A percentile compares a stretch with the other conserved stretches of the same genome.
These are phyloP conservation scores for Chorisops tibialis DNA, from an alignment of 2,888 invertebrate species.

Conservation along the genomic window DNA sequence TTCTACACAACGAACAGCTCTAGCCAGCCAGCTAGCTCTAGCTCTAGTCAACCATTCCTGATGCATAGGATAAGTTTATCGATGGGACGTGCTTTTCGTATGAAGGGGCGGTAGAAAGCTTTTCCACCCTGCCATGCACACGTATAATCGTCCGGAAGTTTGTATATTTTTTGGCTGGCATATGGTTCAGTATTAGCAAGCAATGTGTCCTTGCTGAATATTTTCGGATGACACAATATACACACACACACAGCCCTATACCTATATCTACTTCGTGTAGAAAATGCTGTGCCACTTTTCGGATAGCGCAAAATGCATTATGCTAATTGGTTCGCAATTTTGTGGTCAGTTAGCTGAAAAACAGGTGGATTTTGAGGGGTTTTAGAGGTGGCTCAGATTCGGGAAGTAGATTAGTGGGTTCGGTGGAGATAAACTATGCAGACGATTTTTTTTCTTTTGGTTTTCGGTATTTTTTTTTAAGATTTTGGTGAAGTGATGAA, in stretches of 20 bases:
- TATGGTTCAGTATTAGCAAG: not conserved
- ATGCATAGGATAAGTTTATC: constrained; percentile 3
- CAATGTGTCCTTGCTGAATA: constrained; percentile 1
- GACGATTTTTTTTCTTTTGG: too few relatives aligned
- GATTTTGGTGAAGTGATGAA: too few relatives aligned
- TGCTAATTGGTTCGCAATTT: constrained; percentile 18
- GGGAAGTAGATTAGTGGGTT: too few relatives aligned
- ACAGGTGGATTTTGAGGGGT: not conserved
- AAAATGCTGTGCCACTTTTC: not conserved
- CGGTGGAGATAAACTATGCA: too few relatives aligned
- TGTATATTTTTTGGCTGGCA: too few relatives aligned
- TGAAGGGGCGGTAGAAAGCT: not conserved
- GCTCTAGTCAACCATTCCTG: too few relatives aligned
- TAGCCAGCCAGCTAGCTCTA: too few relatives aligned
- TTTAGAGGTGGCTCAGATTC: too few relatives aligned
- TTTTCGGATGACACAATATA: not conserved
- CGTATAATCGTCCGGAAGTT: not conserved
- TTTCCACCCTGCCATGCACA: not conserved
- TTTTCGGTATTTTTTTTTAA: too few relatives aligned
- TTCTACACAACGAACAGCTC: too few relatives aligned
- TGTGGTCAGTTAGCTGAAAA: constrained; percentile 8
- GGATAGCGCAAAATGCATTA: constrained; percentile 9
- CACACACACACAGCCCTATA: too few relatives aligned
- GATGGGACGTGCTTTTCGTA: constrained; percentile 18
- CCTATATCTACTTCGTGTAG: not conserved